Percentiles rank a stretch among this genome's conserved stretches.
phyloP scores from a whole-genome alignment of 1,140 invertebrate species.

The Elymnias hypermnestra region DNA sequence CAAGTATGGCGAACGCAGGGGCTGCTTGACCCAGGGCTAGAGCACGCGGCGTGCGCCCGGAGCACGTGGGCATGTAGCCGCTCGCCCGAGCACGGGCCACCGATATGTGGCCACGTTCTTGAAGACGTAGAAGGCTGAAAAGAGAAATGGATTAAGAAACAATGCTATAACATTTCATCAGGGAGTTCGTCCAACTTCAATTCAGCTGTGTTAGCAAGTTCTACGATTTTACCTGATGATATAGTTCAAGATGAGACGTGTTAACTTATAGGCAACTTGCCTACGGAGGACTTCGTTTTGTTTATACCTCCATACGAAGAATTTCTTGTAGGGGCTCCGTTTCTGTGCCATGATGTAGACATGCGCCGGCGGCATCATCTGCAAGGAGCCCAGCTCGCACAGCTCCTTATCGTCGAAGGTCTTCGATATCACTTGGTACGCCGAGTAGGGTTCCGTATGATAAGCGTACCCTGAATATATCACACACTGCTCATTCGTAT shows the following conservation, averaged over 20 bases:
- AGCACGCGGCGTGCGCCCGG: constrained; percentile 40
- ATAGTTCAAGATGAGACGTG: too few relatives aligned
- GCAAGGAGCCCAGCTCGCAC: constrained; percentile 65
- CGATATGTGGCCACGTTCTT: constrained; percentile 45
- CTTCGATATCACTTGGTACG: constrained; percentile 60
- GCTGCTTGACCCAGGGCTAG: constrained; percentile 53
- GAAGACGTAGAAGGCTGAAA: constrained; percentile 40
- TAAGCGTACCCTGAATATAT: constrained; percentile 56
- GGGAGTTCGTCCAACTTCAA: too few relatives aligned
- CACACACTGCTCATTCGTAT: too few relatives aligned
- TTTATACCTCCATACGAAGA: constrained; percentile 65
- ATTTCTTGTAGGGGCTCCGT: constrained; percentile 66
- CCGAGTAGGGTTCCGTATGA: constrained; percentile 71
- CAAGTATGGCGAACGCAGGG: constrained; percentile 46
- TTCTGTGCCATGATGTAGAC: constrained; percentile 69
- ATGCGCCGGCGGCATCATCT: constrained; percentile 55
- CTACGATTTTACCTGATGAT: too few relatives aligned
- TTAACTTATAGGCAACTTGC: too few relatives aligned
- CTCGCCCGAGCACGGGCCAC: constrained; percentile 30
- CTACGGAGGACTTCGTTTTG: too few relatives aligned
- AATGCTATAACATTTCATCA: too few relatives aligned
- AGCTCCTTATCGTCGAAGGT: constrained; percentile 63
- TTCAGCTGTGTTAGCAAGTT: too few relatives aligned
- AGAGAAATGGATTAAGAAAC: too few relatives aligned
- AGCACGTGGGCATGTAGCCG: constrained; percentile 32